Conservation (phyloP, 2,888 invertebrate species). For the Harmothoe impar region DNA sequence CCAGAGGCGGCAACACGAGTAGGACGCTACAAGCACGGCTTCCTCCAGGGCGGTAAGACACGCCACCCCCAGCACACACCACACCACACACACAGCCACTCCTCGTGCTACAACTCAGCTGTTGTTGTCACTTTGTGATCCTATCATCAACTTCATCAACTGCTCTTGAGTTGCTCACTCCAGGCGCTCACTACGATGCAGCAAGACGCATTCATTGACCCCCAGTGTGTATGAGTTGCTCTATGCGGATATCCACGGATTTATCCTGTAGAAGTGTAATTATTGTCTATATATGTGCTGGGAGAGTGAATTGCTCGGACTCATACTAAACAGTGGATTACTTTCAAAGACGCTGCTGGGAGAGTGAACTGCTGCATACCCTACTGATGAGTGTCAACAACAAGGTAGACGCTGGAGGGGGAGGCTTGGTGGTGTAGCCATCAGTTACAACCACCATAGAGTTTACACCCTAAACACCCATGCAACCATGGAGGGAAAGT, state of each 20-base stretch:
- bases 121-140: too few species aligned
- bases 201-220: too few species aligned
- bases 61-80: not conserved
- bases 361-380: not conserved
- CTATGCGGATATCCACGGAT: too few species aligned
- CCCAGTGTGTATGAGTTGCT: too few species aligned
- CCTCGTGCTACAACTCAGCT: constrained; percentile 7
- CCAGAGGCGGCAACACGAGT: not conserved
- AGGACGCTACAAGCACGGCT: not conserved
- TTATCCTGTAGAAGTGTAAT: too few species aligned
- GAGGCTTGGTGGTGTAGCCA: too few species aligned
- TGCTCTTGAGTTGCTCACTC: not conserved
- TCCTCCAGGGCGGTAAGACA: not conserved
- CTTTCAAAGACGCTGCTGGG: too few species aligned
- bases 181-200: not conserved
- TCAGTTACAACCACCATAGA: too few species aligned
- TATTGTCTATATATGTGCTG: too few species aligned
- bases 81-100: not conserved
- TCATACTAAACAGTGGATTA: too few species aligned
- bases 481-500: not conserved
- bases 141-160: not conserved
- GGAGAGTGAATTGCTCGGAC: too few species aligned
- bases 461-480: not conserved
- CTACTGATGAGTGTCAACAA: not conserved
- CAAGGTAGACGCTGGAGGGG: not conserved